phyloP scores from a whole-genome alignment of 2,113 vertebrate species.

The Crotophaga sulcirostris region DNA sequence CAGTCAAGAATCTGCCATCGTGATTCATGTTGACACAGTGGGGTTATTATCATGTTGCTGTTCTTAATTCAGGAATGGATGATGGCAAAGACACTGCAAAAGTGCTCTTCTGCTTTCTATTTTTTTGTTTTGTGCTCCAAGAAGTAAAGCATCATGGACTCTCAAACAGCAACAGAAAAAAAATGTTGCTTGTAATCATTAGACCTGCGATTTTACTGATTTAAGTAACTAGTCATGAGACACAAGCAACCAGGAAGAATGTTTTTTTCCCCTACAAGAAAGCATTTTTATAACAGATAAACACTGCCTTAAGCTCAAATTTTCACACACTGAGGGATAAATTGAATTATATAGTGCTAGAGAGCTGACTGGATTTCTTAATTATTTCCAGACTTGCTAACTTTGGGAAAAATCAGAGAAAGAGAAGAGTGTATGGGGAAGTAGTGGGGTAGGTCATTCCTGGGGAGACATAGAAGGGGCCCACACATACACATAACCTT shows the following conservation, averaged over 20 bases:
- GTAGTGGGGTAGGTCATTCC: conserved; percentile 21
- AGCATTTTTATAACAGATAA: conserved; percentile 43
- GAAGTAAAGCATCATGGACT: neutral
- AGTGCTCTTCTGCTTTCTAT: neutral
- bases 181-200: neutral
- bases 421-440: neutral
- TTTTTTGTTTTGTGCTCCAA: neutral
- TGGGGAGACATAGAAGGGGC: neutral
- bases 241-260: conserved; percentile 7
- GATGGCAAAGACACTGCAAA: neutral
- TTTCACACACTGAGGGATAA: conserved; percentile 54
- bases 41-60: neutral
- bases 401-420: conserved; percentile 1
- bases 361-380: conserved; percentile 43
- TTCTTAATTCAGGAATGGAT: neutral
- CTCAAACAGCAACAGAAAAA: neutral
- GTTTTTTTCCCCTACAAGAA: neutral
- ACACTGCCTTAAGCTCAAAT: conserved; percentile 42
- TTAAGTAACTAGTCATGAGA: conserved; percentile 3
- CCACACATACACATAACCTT: neutral
- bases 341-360: conserved; percentile 47
- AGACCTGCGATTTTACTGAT: neutral
- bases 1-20: neutral
- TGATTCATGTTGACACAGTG: neutral
- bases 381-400: conserved; percentile 61